phyloP scores from a whole-genome alignment of 1,140 invertebrate species.

The Lepidotrigona ventralis region DNA sequence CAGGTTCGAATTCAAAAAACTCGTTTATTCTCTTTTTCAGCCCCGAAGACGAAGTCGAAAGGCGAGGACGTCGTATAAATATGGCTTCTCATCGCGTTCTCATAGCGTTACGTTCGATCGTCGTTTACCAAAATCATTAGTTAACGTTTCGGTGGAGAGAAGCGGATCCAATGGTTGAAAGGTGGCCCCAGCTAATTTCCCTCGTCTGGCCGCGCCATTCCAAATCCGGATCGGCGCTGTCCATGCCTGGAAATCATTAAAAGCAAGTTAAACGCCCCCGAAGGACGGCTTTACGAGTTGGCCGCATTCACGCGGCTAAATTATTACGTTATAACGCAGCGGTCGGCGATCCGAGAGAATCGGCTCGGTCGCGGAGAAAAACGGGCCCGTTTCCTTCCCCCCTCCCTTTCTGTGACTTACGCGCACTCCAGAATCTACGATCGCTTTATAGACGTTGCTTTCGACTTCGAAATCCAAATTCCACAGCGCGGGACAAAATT shows the following conservation, averaged over 20 bases:
- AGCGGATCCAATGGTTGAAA: slow-evolving; percentile 5
- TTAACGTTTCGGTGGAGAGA: not conserved
- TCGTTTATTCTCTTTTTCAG: too few species aligned
- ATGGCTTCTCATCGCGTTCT: not conserved
- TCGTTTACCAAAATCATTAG: not conserved
- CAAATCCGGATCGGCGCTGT: slow-evolving; percentile 47
- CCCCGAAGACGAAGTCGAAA: too few species aligned
- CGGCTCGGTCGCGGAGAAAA: not conserved
- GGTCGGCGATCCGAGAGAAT: not conserved
- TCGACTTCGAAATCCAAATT: too few species aligned
- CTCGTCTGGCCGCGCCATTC: slow-evolving; percentile 23
- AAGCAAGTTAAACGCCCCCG: slow-evolving; percentile 65
- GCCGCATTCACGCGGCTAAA: slow-evolving; percentile 59
- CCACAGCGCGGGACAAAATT: not conserved
- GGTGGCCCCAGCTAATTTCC: slow-evolving; percentile 40
- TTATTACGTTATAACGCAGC: slow-evolving; percentile 69
- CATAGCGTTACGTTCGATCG: not conserved
- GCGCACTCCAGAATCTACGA: slow-evolving; percentile 2
- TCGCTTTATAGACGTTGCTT: too few species aligned
- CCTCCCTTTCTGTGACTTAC: not conserved
- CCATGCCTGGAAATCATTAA: slow-evolving; percentile 66
- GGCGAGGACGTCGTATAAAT: not conserved
- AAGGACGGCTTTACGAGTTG: slow-evolving; percentile 65
- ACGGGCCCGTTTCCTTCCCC: not conserved
- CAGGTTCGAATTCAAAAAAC: too few species aligned